Evolutionary conservation across 2,797 vertebrate genomes (phyloP), one percentile per base, ranked within the genome.

Genomic region (Neomorphus geoffroyi): DNA sequence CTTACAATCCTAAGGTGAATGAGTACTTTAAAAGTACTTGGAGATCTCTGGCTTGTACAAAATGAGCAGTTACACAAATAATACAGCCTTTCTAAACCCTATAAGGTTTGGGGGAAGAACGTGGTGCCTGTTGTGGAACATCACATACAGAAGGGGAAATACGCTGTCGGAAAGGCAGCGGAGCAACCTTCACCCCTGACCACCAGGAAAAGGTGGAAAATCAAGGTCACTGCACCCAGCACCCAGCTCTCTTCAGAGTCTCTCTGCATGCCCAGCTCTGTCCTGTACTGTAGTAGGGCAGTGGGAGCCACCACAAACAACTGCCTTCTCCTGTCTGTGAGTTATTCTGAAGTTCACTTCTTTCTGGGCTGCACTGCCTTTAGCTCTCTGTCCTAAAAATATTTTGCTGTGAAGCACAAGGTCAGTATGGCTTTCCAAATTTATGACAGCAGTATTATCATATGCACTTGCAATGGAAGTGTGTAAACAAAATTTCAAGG

Each of bases 261-360:
- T 72, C 10, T 46, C 33, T 72, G 43, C 27, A 19, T 11, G 9
- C 27, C 11, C 24, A 65, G 12, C 33, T 81, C 16, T 2, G 2
- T 48, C 28, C 26, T 67, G 2, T 30, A 7, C 10, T 35, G 21
- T 32, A 30, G 4, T 1, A 2, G 30, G 21, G 4, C 3, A 3
- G 3, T 24, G 46, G 32, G 33, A 87, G 4, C 10, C 14, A 18
- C 26, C 11, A 56, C 16, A 45, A 93, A 41, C 11, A 46, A 15
- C 23, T 50, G 4, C 28, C 56, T 22, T 54, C 30, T 90, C 48
- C 35, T 66, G 64, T 13, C 26, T 21, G 5, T n/a, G n/a, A 48
- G 23, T 48, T 89, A 14, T 58, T 90, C 39, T 35, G 27, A 8
- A 67, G 33, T 56, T 92, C 27, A 14, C n/a, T 79, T 79, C 46